Evolutionary conservation across 1,140 invertebrate species (phyloP).

Genomic region (Solenopsis invicta): DNA sequence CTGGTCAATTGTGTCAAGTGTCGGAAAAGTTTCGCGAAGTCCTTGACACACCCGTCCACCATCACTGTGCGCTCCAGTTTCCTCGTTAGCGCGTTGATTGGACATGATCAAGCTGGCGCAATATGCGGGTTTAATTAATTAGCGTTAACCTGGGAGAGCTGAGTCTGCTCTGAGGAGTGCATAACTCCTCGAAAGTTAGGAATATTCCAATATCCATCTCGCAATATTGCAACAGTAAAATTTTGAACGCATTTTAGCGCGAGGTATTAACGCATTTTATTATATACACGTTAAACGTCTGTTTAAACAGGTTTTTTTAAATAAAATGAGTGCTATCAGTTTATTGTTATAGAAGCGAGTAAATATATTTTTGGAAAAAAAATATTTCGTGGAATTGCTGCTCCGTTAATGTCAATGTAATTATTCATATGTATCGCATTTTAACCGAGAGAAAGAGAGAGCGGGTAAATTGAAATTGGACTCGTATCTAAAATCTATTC

Average conservation of each 20-base stretch:
- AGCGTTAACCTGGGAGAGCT: conserved; percentile 47
- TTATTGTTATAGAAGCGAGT: not conserved
- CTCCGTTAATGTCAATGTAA: not conserved
- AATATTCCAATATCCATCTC: conserved; percentile 53
- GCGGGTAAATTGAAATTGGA: not conserved
- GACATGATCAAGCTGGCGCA: conserved; percentile 62
- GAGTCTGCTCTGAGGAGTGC: conserved; percentile 40
- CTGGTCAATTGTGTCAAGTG: conserved; percentile 60
- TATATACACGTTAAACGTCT: not conserved
- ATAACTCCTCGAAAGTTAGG: conserved; percentile 57
- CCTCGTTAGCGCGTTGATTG: conserved; percentile 64
- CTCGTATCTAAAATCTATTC: not conserved
- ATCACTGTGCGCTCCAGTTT: conserved; percentile 50
- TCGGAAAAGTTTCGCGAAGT: conserved; percentile 58
- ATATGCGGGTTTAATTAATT: conserved; percentile 65
- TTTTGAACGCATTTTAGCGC: conserved; percentile 19
- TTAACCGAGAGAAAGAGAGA: not conserved
- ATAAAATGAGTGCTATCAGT: not conserved
- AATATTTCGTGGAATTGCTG: not conserved
- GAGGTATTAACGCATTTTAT: not conserved
- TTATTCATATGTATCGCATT: not conserved
- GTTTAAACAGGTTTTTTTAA: not conserved
- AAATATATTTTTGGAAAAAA: not conserved
- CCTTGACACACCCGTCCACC: conserved; percentile 53
- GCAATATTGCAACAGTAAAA: conserved; percentile 1